Percentiles rank a stretch among this genome's conserved stretches.
phyloP scores from a whole-genome alignment of 2,797 vertebrate species.

The Premnoplex brunnescens region DNA sequence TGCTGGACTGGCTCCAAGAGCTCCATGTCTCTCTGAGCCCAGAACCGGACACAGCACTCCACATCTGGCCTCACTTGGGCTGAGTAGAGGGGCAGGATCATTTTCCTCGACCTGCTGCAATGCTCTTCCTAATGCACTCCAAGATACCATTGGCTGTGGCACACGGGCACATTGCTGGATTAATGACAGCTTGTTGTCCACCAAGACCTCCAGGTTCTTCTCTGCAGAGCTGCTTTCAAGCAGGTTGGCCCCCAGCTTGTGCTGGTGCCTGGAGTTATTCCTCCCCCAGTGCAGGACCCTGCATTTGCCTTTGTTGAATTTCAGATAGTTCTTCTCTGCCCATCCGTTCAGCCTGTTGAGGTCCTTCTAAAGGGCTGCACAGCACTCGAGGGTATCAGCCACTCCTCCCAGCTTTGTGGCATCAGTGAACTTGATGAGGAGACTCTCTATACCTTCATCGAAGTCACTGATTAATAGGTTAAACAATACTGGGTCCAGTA shows the following conservation, averaged over 20 bases:
- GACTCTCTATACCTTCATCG: not conserved
- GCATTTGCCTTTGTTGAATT: not conserved
- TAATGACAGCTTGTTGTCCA: not conserved
- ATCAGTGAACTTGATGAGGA: not conserved
- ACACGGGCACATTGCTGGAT: not conserved
- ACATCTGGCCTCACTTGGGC: fast-evolving
- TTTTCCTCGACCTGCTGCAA: fast-evolving
- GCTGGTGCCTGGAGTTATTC: too few relatives aligned
- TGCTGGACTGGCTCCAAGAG: not conserved
- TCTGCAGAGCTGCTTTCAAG: not conserved
- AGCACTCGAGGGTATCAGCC: fast-evolving
- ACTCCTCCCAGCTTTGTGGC: not conserved
- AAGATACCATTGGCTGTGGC: not conserved
- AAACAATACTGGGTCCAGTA: not conserved
- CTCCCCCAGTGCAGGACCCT: fast-evolving
- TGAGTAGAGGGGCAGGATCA: not conserved
- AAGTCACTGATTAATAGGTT: not conserved
- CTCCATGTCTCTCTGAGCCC: not conserved
- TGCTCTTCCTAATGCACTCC: not conserved
- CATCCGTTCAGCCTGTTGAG: not conserved
- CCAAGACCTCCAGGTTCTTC: not conserved
- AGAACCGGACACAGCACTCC: not conserved
- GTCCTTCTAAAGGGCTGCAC: not conserved
- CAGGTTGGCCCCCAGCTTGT: not conserved
- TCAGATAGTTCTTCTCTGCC: not conserved